Percentiles rank a stretch among this genome's conserved stretches.
These are phyloP conservation scores for Margarornis squamiger DNA, from an alignment of 2,797 vertebrate species.

Conservation along the genomic window DNA sequence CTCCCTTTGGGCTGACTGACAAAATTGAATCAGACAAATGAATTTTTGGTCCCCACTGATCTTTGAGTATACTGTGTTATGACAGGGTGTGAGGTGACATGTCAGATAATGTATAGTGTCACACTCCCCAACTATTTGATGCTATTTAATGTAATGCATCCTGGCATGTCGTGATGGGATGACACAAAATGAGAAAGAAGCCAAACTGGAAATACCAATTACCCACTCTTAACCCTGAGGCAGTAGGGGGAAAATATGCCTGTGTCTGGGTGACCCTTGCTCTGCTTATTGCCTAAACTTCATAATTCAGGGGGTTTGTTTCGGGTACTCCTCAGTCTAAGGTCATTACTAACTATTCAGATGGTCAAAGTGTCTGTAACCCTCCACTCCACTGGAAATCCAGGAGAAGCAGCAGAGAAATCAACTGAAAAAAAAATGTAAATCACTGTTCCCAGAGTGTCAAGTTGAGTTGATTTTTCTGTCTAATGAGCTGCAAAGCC, in stretches of 20 bases:
- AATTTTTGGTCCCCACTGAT: conserved; percentile 46
- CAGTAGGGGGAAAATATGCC: not conserved
- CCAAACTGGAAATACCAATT: conserved; percentile 63
- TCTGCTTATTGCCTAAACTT: conserved; percentile 27
- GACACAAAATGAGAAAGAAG: conserved; percentile 63
- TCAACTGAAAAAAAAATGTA: conserved; percentile 17
- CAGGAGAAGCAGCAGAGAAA: conserved; percentile 1
- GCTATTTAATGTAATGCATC: conserved; percentile 63
- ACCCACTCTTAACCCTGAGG: conserved; percentile 60
- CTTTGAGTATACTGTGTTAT: conserved; percentile 47
- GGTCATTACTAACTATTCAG: conserved; percentile 29
- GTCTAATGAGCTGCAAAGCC: conserved; percentile 49
- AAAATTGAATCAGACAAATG: conserved; percentile 60
- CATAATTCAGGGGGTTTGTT: conserved; percentile 27
- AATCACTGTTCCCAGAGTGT: not conserved
- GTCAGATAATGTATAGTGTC: conserved; percentile 56
- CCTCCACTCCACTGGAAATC: not conserved
- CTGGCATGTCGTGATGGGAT: conserved; percentile 47
- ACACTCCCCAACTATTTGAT: conserved; percentile 41
- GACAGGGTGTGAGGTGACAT: conserved; percentile 63
- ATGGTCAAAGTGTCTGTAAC: conserved; percentile 24
- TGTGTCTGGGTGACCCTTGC: conserved; percentile 21
- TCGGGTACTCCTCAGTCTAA: not conserved
- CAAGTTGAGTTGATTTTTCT: conserved; percentile 26
- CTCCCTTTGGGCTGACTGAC: conserved; percentile 29